Base-by-base conservation (phyloP, 1,140 invertebrate species). In the Bombus waltoni region DNA sequence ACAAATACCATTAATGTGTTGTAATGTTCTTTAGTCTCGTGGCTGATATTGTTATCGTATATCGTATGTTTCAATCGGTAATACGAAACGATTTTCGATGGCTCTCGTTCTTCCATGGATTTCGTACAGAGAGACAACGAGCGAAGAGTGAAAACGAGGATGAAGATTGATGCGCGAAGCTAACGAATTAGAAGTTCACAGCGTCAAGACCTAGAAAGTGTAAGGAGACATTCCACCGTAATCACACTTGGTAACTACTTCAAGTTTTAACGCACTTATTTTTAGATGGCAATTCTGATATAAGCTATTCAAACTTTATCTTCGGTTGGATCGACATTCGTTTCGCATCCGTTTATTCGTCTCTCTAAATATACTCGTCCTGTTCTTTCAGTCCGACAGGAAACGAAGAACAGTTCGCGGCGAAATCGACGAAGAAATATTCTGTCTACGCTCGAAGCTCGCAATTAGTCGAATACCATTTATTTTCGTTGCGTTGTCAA, bases 241-340 rank as follows among this genome's bases (percentile, higher is more conserved):
- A 85, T 80, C 53, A n/a, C 42, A 66, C 76, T 85, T 85, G 76
- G 83, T 65, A 85, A 85, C 53, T 85, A 42, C 15, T 28, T 40
- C 13, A 73, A 85, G 83, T 85, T 85, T 80, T 85, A 85, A 85
- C 73, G 83, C 68, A 85, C 77, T 85, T 79, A 62, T 28, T 53
- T 53, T 53, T 22, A 59, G 76, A 13, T 42, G 32, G 32, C 70
- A 28, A 85, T 85, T 85, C 83, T 71, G 70, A 35, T 79, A 62
- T 38, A 70, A 76, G 68, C 83, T 65, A 66, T 79, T 80, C 83
- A 65, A 80, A 80, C 83, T 85, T 85, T 73, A 80, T 85, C 83
- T 65, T 3, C 77, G 25, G 40, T 3, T 13, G 22, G 25, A 72
- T 66, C 83, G 66, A 72, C 40, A 66, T 85, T 85, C 76, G 44